Conservation (phyloP, 2,888 invertebrate genomes). For the Deroplatys truncata region DNA sequence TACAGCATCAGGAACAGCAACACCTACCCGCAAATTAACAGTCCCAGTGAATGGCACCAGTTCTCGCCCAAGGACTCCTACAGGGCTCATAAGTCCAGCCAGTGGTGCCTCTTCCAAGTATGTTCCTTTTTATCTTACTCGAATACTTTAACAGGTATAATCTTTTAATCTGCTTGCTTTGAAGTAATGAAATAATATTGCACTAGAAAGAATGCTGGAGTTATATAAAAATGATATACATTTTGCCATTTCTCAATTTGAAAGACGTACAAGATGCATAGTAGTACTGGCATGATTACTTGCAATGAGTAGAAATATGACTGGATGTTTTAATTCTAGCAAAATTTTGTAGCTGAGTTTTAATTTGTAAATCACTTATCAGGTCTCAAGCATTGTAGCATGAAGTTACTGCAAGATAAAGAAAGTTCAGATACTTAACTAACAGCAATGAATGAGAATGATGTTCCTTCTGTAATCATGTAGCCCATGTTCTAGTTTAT, state of each 20-base stretch:
- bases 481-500: too few species aligned
- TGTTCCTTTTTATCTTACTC: constrained; percentile 22
- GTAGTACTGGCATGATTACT: neutral
- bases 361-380: too few species aligned
- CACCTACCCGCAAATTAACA: constrained; percentile 34
- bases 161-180: neutral
- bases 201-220: neutral
- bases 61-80: constrained; percentile 66
- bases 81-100: constrained; percentile 71
- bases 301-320: neutral
- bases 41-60: constrained; percentile 45
- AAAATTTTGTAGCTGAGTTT: too few species aligned
- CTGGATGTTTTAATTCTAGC: neutral
- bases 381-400: neutral
- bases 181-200: neutral
- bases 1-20: constrained; percentile 18
- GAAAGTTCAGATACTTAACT: too few species aligned
- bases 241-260: neutral
- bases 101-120: constrained; percentile 65
- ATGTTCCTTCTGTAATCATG: too few species aligned
- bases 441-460: too few species aligned
- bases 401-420: neutral
- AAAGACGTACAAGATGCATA: neutral
- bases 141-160: neutral
- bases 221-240: neutral